Base-by-base conservation (phyloP, 2,888 invertebrate species). In the Helleia helle region DNA sequence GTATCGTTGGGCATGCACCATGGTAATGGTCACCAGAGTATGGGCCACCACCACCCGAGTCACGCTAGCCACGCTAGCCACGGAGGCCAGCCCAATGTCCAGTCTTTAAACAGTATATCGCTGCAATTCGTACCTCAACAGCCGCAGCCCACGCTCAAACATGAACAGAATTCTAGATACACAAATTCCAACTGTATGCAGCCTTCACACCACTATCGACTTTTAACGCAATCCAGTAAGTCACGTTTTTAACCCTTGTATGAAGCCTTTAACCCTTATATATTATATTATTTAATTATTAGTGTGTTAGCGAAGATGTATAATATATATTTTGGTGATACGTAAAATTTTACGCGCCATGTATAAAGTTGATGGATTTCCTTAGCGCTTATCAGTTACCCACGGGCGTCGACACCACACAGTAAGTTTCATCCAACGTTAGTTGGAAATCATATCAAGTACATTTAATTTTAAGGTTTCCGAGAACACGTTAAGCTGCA, bases 331-430 rank as follows among this genome's bases (percentile, higher is more conserved):
- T 43, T 18, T 41, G 43, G 46, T 46, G 36, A 42, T 40, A 41
- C n/a, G 48, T 51, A 47, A n/a, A n/a, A n/a, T n/a, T 44, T 36
- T 39, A 17, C 24, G 40, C 39, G 29, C 45, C 34, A 15, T n/a
- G n/a, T n/a, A n/a, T n/a, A n/a, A n/a, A n/a, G n/a, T n/a, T n/a
- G n/a, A n/a, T n/a, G n/a, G n/a, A n/a, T 66, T 75, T 76, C 71
- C 77, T 83, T 74, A 83, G 66, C 71, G 40, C 46, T 47, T 26
- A 38, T 44, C 81, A 84, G 83, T 66, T 83, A 84, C 73, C 81
- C 81, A 62, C 71, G 81, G 71, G 81, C 81, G 53, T 74, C 83
- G 49, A 84, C 83, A 71, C 83, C 83, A 65, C 83, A 83, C 58
- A 76, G 80, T 84, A 63, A 84, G 83, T 83, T n/a, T 53, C 8